Evolutionary conservation across 2,113 vertebrate species (phyloP).

Genomic region (Oreotragus oreotragus): DNA sequence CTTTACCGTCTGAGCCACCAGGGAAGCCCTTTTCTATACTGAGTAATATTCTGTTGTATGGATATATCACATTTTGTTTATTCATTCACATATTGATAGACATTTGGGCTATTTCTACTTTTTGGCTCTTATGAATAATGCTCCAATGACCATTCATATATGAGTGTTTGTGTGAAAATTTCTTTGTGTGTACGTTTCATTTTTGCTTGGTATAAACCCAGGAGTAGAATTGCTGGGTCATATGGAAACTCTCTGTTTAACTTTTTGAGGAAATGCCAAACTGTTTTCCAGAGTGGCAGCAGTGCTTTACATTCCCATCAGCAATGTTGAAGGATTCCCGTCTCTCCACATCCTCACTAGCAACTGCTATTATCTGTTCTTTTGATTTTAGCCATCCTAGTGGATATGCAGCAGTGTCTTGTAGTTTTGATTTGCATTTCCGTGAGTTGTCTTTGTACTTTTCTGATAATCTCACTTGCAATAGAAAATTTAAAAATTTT

Average conservation of each 20-base stretch:
- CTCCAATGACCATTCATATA: accelerated
- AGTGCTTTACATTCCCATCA: neutral
- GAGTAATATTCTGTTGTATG: neutral
- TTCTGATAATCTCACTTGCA: neutral
- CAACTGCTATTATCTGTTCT: too few relatives aligned
- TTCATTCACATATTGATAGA: neutral
- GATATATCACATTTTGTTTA: neutral
- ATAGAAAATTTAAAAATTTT: neutral
- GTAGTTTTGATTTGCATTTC: neutral
- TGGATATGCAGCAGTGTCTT: neutral
- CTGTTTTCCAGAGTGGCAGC: neutral
- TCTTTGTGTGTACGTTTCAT: neutral
- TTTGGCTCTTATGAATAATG: neutral
- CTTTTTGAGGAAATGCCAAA: neutral
- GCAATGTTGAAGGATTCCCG: accelerated
- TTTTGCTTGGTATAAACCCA: neutral
- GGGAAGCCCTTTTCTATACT: neutral
- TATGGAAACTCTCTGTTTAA: neutral
- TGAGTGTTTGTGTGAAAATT: neutral
- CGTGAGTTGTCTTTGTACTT: neutral
- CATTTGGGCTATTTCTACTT: neutral
- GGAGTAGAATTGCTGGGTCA: neutral
- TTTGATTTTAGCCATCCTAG: neutral
- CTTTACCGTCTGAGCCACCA: neutral
- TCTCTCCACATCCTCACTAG: neutral